Evolutionary conservation across 2,113 vertebrate species (phyloP), one percentile per base, ranked within the genome.

Genomic region (Chamaetylas fuelleborni): DNA sequence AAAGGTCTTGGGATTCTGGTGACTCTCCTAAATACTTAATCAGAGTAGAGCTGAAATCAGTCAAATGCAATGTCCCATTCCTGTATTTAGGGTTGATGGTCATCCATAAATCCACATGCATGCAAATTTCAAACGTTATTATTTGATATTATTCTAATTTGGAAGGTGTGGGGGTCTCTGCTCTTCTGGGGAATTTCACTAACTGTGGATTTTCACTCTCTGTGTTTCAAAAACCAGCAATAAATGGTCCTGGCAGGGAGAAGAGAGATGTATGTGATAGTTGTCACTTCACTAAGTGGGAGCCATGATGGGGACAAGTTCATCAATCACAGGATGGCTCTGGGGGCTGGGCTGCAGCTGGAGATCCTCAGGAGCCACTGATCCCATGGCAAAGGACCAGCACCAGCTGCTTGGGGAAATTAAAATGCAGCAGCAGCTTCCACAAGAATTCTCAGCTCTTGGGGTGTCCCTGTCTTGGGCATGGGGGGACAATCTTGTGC

Each of bases 41-140:
- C 66, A 48, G n/a, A 40, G 13, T 8, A 26, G 28, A 67, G 36
- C n/a, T 82, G 54, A 73, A 90, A 73, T 86, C 45, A 47, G 9
- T 34, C 34, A 61, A 48, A 57, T 18, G 12, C 0, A 0, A 47
- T 1, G 3, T 73, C 14, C 33, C 5, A 16, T 62, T 29, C 25
- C 38, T 80, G 23, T 26, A 14, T 71, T 90, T 53, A 65, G 50
- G 11, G 29, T 7, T 65, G 50, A 48, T 43, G 66, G 11, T 18
- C 23, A 72, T 34, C 40, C 31, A 5, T 40, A 40, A 82, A 80
- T 48, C 26, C 62, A 72, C 31, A 15, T 57, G 28, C 19, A 7
- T 19, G 23, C 11, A 53, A 71, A 19, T 10, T 25, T n/a, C 15
- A 45, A 53, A 19, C 4, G 2, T 58, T 47, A 47, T 38, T 11